These are phyloP conservation scores for Bradypus variegatus DNA, from an alignment of 2,797 vertebrate species.

Conservation along the genomic window DNA sequence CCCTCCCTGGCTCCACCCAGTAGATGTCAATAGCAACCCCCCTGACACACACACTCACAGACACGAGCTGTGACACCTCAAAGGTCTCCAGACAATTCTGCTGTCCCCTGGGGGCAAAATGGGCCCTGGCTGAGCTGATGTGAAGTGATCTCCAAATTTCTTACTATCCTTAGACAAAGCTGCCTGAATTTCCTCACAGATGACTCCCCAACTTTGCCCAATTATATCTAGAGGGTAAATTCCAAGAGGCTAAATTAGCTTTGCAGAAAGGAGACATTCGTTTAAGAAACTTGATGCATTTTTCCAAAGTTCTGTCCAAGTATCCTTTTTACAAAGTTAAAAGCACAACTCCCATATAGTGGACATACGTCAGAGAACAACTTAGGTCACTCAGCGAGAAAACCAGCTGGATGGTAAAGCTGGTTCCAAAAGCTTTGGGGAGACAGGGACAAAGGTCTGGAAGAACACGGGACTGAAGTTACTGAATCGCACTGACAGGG, in stretches of 20 bases:
- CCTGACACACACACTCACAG: no score
- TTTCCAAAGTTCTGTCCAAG: not conserved
- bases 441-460: accelerated
- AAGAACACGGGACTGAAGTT: accelerated
- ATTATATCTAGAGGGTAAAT: not conserved
- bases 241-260: not conserved
- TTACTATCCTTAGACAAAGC: not conserved
- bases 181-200: not conserved
- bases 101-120: not conserved
- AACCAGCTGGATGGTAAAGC: not conserved
- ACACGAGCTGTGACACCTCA: not conserved
- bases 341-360: not conserved
- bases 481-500: accelerated
- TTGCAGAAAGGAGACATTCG: not conserved
- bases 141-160: not conserved
- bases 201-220: not conserved
- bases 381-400: not conserved
- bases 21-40: not conserved
- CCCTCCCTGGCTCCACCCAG: not conserved
- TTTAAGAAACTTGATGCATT: not conserved
- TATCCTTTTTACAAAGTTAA: not conserved
- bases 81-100: accelerated
- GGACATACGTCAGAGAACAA: not conserved
- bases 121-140: not conserved
- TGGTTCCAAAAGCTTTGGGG: not conserved